Conservation (phyloP, 2,888 invertebrate species). For the Odontocerum albicorne region DNA sequence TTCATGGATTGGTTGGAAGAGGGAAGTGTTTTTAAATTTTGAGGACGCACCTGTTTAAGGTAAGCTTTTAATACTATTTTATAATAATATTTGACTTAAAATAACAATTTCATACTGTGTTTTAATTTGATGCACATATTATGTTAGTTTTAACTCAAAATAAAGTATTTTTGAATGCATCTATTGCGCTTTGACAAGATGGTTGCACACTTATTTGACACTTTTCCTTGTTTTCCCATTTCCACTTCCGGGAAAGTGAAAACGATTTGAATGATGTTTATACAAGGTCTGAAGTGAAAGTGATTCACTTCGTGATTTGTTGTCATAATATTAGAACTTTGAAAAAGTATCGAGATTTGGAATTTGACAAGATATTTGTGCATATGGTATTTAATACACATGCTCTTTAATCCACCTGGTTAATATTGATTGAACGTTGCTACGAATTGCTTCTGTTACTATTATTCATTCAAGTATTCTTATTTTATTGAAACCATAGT, state of each 20-base stretch:
- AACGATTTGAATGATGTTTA: too few species aligned
- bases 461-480: too few species aligned
- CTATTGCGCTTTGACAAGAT: constrained; percentile 31
- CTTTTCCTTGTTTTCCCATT: constrained; percentile 15
- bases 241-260: constrained; percentile 28
- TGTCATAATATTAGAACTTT: too few species aligned
- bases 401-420: constrained; percentile 24
- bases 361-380: too few species aligned
- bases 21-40: constrained; percentile 32
- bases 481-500: too few species aligned
- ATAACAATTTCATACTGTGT: too few species aligned
- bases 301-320: too few species aligned
- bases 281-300: too few species aligned
- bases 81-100: too few species aligned
- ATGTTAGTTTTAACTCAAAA: constrained; percentile 5
- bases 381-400: constrained; percentile 22
- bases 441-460: too few species aligned
- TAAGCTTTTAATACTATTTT: constrained; percentile 23
- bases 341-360: too few species aligned
- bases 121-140: constrained; percentile 5
- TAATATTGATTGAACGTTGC: constrained; percentile 27
- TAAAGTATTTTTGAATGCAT: constrained; percentile 26
- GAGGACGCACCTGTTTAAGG: constrained; percentile 24
- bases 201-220: constrained; percentile 29
- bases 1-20: constrained; percentile 29